phyloP scores from a whole-genome alignment of 1,140 invertebrate genomes.

The Brachionus calyciflorus region DNA sequence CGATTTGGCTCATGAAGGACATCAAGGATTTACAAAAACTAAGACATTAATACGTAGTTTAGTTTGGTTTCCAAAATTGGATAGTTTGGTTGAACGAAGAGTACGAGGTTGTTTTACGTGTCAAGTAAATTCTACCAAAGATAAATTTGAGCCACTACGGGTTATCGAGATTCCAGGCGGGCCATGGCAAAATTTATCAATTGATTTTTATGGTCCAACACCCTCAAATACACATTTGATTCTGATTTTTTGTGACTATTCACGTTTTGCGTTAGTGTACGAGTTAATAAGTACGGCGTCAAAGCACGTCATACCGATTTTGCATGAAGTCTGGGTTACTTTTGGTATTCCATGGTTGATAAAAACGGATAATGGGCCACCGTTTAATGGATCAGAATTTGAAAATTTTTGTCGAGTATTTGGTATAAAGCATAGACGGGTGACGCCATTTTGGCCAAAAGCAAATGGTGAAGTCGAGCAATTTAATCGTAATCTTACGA shows the following conservation, averaged over 20 bases:
- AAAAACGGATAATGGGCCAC: constrained; percentile 49
- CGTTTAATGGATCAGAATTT: constrained; percentile 48
- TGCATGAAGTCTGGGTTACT: constrained; percentile 48
- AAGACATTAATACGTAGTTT: constrained; percentile 49
- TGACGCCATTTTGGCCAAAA: constrained; percentile 48
- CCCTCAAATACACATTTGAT: constrained; percentile 51
- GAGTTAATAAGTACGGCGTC: constrained; percentile 47
- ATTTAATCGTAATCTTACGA: constrained; percentile 43
- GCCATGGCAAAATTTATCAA: constrained; percentile 50
- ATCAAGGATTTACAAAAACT: constrained; percentile 49
- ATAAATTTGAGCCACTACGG: constrained; percentile 49
- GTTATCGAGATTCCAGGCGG: constrained; percentile 49
- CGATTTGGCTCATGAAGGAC: constrained; percentile 48
- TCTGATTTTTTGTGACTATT: constrained; percentile 52
- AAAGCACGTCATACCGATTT: constrained; percentile 47
- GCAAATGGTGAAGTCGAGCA: constrained; percentile 49
- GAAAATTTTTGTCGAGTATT: constrained; percentile 35
- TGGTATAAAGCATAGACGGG: constrained; percentile 46
- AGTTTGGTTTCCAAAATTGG: constrained; percentile 49
- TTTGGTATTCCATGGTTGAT: constrained; percentile 48
- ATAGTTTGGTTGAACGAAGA: constrained; percentile 47
- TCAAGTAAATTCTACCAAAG: constrained; percentile 48
- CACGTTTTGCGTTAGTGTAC: constrained; percentile 52
- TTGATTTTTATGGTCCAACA: constrained; percentile 53
- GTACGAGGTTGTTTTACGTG: constrained; percentile 49